phyloP scores from a whole-genome alignment of 1,140 invertebrate species.

The Andricus grossulariae region DNA sequence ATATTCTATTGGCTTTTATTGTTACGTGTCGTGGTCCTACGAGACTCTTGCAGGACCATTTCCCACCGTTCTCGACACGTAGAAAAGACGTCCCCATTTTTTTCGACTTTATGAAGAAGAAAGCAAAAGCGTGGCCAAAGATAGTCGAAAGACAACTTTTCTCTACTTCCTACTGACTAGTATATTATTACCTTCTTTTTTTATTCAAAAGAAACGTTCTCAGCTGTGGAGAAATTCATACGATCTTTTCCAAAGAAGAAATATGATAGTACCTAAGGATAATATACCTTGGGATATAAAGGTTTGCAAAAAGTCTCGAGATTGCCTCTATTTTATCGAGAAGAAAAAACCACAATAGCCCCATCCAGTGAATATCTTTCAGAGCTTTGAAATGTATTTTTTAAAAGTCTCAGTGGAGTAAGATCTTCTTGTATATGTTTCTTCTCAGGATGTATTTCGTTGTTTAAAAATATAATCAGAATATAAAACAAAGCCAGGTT shows the following conservation, averaged over 20 bases:
- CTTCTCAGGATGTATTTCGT: too few species aligned
- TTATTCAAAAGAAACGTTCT: background rate
- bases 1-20: conserved; percentile 54
- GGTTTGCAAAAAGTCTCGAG: conserved; percentile 8
- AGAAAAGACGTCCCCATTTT: conserved; percentile 7
- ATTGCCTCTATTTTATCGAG: conserved; percentile 15
- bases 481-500: too few species aligned
- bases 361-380: conserved; percentile 1
- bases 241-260: conserved; percentile 13
- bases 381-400: conserved; percentile 13
- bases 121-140: background rate
- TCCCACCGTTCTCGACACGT: conserved; percentile 5
- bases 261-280: conserved; percentile 24
- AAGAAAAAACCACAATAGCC: conserved; percentile 4
- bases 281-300: conserved; percentile 16
- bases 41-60: background rate
- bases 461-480: too few species aligned
- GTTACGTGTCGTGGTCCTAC: conserved; percentile 13
- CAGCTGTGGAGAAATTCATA: background rate
- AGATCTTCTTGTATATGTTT: background rate
- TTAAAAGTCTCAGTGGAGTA: background rate
- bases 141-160: background rate
- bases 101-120: background rate
- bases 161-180: background rate
- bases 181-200: conserved; percentile 17